phyloP scores from a whole-genome alignment of 2,888 invertebrate genomes.

The Deilephila porcellus region DNA sequence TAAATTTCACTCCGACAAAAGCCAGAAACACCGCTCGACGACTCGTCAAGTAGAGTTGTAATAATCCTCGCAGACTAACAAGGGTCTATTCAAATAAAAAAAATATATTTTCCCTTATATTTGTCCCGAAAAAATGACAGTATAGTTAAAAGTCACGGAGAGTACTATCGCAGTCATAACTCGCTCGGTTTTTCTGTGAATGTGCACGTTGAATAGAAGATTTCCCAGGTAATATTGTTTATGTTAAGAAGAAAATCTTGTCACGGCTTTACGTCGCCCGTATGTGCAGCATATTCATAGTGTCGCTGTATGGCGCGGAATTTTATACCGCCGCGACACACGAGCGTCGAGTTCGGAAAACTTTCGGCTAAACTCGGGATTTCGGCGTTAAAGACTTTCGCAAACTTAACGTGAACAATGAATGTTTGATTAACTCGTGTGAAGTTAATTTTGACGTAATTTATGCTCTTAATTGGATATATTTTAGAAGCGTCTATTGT shows the following conservation, averaged over 20 bases:
- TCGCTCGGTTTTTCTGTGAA: constrained; percentile 31
- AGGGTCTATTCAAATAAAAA: neutral
- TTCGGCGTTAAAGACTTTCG: neutral
- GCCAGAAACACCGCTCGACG: no score
- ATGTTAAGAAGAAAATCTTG: constrained; percentile 81
- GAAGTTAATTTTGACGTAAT: neutral
- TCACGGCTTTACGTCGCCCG: constrained; percentile 62
- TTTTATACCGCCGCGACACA: constrained; percentile 38
- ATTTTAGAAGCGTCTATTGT: neutral
- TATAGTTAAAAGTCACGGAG: constrained; percentile 4
- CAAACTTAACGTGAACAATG: neutral
- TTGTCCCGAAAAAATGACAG: neutral
- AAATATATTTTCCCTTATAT: neutral
- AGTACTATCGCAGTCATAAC: constrained; percentile 28
- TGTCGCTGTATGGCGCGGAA: constrained; percentile 35
- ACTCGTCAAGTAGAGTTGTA: no score
- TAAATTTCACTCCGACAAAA: no score
- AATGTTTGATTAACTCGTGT: neutral
- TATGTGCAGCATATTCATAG: constrained; percentile 50
- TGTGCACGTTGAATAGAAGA: constrained; percentile 42
- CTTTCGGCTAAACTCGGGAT: neutral
- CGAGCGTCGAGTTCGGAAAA: constrained; percentile 8
- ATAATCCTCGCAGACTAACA: no score
- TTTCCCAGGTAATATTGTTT: constrained; percentile 75
- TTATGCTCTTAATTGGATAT: neutral